phyloP scores from a whole-genome alignment of 1,140 invertebrate species.

The Condylostylus longicornis region DNA sequence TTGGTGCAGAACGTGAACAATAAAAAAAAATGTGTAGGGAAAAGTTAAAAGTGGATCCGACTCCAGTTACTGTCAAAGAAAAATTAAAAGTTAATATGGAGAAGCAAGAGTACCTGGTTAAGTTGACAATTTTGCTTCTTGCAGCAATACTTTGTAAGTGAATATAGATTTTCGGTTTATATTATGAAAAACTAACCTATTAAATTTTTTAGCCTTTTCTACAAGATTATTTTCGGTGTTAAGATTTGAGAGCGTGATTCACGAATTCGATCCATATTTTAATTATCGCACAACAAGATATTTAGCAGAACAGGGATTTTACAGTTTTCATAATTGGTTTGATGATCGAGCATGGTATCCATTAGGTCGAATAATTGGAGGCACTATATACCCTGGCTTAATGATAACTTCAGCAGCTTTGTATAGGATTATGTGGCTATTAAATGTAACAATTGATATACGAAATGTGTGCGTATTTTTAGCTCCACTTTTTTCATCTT shows the following conservation, averaged over 20 bases:
- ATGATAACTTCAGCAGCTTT: slow-evolving; percentile 94
- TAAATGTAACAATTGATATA: slow-evolving; percentile 92
- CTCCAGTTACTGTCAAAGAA: slow-evolving; percentile 8
- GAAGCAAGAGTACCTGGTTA: slow-evolving; percentile 89
- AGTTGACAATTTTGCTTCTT: slow-evolving; percentile 77
- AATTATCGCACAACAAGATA: slow-evolving; percentile 95
- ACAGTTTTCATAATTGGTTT: slow-evolving; percentile 98
- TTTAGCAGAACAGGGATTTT: slow-evolving; percentile 90
- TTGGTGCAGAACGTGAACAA: no score
- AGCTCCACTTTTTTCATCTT: slow-evolving; percentile 90
- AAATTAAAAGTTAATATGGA: slow-evolving; percentile 36
- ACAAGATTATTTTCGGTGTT: slow-evolving; percentile 92
- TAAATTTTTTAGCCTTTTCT: slow-evolving; percentile 70
- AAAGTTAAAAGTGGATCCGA: slow-evolving; percentile 17
- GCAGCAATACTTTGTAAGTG: slow-evolving; percentile 86
- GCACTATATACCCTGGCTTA: slow-evolving; percentile 93
- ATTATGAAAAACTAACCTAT: background rate
- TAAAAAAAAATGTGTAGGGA: no score
- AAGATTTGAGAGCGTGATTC: slow-evolving; percentile 93
- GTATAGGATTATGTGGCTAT: slow-evolving; percentile 73
- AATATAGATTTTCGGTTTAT: slow-evolving; percentile 3
- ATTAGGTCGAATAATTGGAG: slow-evolving; percentile 89
- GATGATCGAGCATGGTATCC: slow-evolving; percentile 98
- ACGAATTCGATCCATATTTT: slow-evolving; percentile 98
- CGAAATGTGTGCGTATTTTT: slow-evolving; percentile 96